Percentiles rank a stretch among this genome's conserved stretches.
These are phyloP conservation scores for Drosophila sturtevanti DNA, from an alignment of 1,140 invertebrate genomes.

Conservation along the genomic window DNA sequence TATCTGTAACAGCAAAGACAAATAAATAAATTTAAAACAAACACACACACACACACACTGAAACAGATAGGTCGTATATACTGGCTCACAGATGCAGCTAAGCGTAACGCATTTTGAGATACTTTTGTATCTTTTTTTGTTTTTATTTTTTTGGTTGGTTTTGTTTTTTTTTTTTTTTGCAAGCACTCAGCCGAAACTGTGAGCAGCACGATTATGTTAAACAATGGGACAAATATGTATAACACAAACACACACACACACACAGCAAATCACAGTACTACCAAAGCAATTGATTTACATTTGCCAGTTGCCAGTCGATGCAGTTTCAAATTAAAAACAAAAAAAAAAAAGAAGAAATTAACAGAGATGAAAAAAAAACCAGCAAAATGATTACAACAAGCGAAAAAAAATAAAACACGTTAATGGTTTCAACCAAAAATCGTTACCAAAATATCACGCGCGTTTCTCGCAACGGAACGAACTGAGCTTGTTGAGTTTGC, in stretches of 20 bases:
- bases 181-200: slow-evolving; percentile 69
- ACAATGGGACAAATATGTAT: slow-evolving; percentile 36
- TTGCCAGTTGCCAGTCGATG: slow-evolving; percentile 13
- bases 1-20: slow-evolving; percentile 1
- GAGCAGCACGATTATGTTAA: slow-evolving; percentile 63
- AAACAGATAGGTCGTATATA: background rate
- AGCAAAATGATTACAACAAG: slow-evolving; percentile 9
- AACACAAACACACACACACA: slow-evolving; percentile 19
- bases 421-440: slow-evolving; percentile 24
- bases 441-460: slow-evolving; percentile 3
- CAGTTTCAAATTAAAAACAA: background rate
- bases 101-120: slow-evolving; percentile 71
- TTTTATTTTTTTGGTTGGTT: slow-evolving; percentile 21
- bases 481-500: slow-evolving; percentile 68
- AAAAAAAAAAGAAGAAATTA: slow-evolving; percentile 13
- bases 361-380: slow-evolving; percentile 5
- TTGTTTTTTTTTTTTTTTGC: slow-evolving; percentile 41
- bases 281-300: slow-evolving; percentile 20
- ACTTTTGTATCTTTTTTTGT: slow-evolving; percentile 47
- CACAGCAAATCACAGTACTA: slow-evolving; percentile 11
- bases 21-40: slow-evolving; percentile 18
- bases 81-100: slow-evolving; percentile 39
- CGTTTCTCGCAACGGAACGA: slow-evolving; percentile 17
- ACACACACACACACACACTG: slow-evolving; percentile 3
- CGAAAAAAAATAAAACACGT: slow-evolving; percentile 30